These are phyloP conservation scores for Eupithecia insigniata DNA, from an alignment of 2,888 invertebrate genomes.

Conservation along the genomic window DNA sequence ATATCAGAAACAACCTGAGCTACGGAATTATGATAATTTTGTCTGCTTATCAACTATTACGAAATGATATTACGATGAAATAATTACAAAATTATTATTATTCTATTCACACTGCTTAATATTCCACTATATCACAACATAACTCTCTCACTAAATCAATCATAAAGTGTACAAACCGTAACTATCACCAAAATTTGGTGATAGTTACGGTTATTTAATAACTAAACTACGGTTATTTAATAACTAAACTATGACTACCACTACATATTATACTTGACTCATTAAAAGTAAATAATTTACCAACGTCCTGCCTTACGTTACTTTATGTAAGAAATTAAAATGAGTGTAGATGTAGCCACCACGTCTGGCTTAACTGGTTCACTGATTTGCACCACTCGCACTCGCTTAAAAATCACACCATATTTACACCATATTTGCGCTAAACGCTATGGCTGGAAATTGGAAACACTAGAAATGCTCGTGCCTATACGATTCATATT, in stretches of 20 bases:
- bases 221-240: no score
- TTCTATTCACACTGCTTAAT: background rate
- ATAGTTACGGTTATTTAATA: no score
- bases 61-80: background rate
- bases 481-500: background rate
- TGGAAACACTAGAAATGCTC: background rate
- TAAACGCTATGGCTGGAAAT: background rate
- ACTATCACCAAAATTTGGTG: no score
- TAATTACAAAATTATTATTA: background rate
- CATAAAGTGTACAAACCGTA: background rate
- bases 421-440: background rate
- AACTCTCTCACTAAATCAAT: background rate
- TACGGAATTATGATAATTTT: background rate
- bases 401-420: constrained; percentile 3
- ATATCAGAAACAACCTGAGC: background rate
- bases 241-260: background rate
- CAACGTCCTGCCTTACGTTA: constrained; percentile 10
- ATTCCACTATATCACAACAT: background rate
- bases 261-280: background rate
- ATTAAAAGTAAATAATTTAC: background rate
- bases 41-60: background rate
- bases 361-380: constrained; percentile 38
- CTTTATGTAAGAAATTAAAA: constrained; percentile 49
- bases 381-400: constrained; percentile 13
- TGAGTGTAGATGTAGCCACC: constrained; percentile 40